A percentile compares a stretch with the other conserved stretches of the same genome.
Conservation (phyloP, 2,113 vertebrate genomes). For the Anguilla japonica region DNA sequence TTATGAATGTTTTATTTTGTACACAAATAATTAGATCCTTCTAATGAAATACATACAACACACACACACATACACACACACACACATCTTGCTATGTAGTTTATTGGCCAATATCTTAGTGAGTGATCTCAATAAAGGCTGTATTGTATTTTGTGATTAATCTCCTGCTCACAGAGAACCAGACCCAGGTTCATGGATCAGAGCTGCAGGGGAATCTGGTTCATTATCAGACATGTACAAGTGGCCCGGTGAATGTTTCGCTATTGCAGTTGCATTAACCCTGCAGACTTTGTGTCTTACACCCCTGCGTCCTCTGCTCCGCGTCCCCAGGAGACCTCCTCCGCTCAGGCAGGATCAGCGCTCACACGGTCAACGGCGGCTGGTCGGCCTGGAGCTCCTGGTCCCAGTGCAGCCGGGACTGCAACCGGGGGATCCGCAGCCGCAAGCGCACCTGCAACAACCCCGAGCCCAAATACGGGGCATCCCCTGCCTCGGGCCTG, state of each 20-base stretch:
- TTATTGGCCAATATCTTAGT: no score
- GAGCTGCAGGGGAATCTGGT: background rate
- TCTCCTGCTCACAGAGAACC: background rate
- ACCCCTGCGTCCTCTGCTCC: background rate
- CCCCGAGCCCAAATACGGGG: slow-evolving; percentile 91
- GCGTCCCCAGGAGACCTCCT: slow-evolving; percentile 77
- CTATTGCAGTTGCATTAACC: background rate
- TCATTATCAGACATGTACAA: background rate
- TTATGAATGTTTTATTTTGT: no score
- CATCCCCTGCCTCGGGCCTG: slow-evolving; percentile 81
- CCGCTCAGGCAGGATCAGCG: slow-evolving; percentile 80
- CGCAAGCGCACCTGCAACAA: slow-evolving; percentile 89
- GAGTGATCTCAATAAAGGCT: background rate
- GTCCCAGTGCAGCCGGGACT: slow-evolving; percentile 95
- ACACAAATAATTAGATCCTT: no score
- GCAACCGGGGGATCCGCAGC: slow-evolving; percentile 86
- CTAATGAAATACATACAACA: no score
- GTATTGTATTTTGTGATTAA: background rate
- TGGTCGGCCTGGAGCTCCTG: slow-evolving; percentile 91
- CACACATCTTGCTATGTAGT: no score
- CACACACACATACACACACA: no score
- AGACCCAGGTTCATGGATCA: background rate
- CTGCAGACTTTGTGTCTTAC: background rate
- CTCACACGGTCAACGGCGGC: slow-evolving; percentile 85
- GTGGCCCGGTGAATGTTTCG: background rate